Percentiles rank a stretch among this genome's conserved stretches.
Evolutionary conservation across 2,113 vertebrate genomes (phyloP).

Genomic region (Rana temporaria): DNA sequence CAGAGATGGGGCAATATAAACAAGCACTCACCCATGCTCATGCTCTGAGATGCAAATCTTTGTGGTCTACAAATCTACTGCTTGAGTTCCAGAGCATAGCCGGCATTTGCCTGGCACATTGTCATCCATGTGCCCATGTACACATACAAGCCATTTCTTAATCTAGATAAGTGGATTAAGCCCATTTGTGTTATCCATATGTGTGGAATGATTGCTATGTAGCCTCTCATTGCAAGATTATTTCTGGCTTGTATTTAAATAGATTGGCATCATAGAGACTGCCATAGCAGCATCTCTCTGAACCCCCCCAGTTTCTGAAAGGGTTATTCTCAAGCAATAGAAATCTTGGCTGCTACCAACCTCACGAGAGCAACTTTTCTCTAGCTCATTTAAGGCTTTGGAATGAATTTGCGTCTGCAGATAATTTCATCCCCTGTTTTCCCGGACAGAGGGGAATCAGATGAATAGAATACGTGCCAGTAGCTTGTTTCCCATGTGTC

Average conservation of each 20-base stretch:
- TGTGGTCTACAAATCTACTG: no score
- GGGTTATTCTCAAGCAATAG: slow-evolving; percentile 31
- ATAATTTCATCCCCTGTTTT: slow-evolving; percentile 39
- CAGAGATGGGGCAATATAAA: no score
- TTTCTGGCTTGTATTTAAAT: neutral
- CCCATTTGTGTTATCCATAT: slow-evolving; percentile 18
- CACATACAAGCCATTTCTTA: slow-evolving; percentile 3
- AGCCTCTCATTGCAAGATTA: slow-evolving; percentile 3
- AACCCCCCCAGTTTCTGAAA: neutral
- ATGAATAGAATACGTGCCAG: slow-evolving; percentile 34
- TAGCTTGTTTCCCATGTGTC: slow-evolving; percentile 7
- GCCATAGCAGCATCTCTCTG: neutral
- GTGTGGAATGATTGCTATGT: slow-evolving; percentile 7
- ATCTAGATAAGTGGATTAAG: slow-evolving; percentile 12
- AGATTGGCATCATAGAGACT: neutral
- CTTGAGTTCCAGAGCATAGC: no score
- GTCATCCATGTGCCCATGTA: neutral
- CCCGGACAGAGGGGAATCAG: slow-evolving; percentile 17
- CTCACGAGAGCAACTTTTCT: slow-evolving; percentile 41
- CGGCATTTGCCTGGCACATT: neutral
- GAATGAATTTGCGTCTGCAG: slow-evolving; percentile 32
- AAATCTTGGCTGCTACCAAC: slow-evolving; percentile 42
- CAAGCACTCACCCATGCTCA: no score
- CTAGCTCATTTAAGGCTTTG: slow-evolving; percentile 47
- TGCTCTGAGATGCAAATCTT: no score